Evolutionary conservation across 2,113 vertebrate species (phyloP).

Genomic region (Turnix velox): DNA sequence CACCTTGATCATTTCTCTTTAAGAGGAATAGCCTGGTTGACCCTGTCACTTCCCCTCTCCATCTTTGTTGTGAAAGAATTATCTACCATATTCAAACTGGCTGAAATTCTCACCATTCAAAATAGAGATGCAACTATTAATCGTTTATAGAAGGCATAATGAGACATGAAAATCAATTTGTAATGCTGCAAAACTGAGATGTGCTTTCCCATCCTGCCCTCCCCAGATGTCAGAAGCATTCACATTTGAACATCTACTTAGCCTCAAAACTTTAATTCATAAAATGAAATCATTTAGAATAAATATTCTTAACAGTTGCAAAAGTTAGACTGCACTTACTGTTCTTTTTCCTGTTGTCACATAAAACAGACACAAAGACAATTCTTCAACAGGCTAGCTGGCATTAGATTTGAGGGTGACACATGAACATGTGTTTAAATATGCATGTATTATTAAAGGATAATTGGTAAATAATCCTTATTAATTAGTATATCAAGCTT

Average conservation of each 20-base stretch:
- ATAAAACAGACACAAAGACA: neutral
- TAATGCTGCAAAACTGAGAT: neutral
- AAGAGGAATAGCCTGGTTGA: neutral
- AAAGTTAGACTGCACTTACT: neutral
- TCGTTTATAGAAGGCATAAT: neutral
- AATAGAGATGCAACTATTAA: neutral
- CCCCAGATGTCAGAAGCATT: neutral
- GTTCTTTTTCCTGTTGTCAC: neutral
- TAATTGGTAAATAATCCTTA: neutral
- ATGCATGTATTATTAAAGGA: constrained; percentile 17
- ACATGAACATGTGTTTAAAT: neutral
- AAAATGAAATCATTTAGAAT: neutral
- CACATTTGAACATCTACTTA: neutral
- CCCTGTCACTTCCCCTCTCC: neutral
- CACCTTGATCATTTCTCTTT: neutral
- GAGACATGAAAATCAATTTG: neutral
- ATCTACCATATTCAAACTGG: neutral
- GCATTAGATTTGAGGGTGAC: neutral
- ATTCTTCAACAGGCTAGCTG: neutral
- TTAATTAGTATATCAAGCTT: constrained; percentile 18
- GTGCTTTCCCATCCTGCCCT: neutral
- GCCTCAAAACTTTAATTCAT: neutral
- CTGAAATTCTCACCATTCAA: neutral
- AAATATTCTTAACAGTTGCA: neutral
- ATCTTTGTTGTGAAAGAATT: neutral